Percentiles rank a stretch among this genome's conserved stretches.
These are phyloP conservation scores for Crenichthys baileyi DNA, from an alignment of 2,797 vertebrate genomes.

Conservation along the genomic window DNA sequence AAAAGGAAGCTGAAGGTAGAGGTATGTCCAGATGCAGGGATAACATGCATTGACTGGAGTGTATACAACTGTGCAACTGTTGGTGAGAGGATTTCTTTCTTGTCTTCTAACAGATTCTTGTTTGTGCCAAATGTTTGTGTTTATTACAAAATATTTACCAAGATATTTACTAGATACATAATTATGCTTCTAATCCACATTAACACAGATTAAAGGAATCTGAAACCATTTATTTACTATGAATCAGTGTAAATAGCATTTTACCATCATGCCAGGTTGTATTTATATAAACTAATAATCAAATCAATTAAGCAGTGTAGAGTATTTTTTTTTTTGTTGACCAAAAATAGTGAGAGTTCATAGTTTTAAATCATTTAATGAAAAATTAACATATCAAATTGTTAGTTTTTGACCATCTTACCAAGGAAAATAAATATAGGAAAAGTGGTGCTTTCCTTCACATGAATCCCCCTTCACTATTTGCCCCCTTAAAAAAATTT, in stretches of 20 bases:
- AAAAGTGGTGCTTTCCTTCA: neutral
- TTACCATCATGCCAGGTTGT: neutral
- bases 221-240: neutral
- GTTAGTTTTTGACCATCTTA: too few species aligned
- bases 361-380: too few species aligned
- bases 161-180: neutral
- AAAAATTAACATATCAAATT: too few species aligned
- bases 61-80: neutral
- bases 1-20: constrained; percentile 32
- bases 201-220: neutral
- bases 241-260: neutral
- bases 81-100: neutral
- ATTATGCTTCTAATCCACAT: neutral
- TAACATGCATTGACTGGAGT: neutral
- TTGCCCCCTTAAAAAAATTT: neutral
- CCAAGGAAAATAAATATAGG: too few species aligned
- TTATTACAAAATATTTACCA: neutral
- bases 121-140: constrained; percentile 6
- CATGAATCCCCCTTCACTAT: neutral
- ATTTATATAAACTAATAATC: neutral
- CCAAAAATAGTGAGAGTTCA: too few species aligned
- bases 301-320: neutral
- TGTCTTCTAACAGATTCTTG: neutral
- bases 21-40: constrained; percentile 17
- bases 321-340: too few species aligned